Conservation (phyloP, 2,888 invertebrate species). For the Drosophila neonasuta region DNA sequence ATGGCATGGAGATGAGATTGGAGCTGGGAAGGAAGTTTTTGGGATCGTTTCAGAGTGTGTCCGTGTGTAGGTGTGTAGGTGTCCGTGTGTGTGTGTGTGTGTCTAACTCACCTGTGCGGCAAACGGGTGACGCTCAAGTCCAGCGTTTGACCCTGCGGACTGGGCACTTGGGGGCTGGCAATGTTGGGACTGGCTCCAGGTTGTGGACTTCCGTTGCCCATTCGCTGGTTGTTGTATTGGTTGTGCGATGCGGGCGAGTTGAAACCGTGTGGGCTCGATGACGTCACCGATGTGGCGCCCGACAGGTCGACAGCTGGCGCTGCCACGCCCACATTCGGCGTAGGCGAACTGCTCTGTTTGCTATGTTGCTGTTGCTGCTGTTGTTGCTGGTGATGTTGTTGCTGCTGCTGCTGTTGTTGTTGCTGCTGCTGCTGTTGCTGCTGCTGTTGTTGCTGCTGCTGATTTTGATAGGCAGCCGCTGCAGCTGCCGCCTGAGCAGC, state of each 20-base stretch:
- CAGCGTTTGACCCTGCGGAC: constrained; percentile 94
- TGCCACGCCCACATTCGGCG: constrained; percentile 83
- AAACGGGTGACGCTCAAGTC: constrained; percentile 94
- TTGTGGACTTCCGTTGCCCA: constrained; percentile 88
- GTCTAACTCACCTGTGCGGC: constrained; percentile 88
- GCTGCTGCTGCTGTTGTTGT: constrained; percentile 67
- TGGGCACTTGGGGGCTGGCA: constrained; percentile 94
- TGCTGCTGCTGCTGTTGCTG: constrained; percentile 67
- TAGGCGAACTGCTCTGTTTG: constrained; percentile 84
- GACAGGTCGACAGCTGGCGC: constrained; percentile 92
- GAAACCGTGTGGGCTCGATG: constrained; percentile 90
- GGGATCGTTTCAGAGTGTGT: background rate
- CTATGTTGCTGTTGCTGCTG: constrained; percentile 83
- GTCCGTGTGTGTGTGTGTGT: background rate
- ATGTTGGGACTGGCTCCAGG: constrained; percentile 93
- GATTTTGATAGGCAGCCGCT: constrained; percentile 80
- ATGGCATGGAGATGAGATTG: background rate
- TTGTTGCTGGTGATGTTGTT: constrained; percentile 79
- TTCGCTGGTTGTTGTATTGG: constrained; percentile 82
- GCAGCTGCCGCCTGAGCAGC: constrained; percentile 82
- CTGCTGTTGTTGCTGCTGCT: constrained; percentile 74
- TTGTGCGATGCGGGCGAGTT: constrained; percentile 81
- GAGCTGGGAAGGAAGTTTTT: background rate
- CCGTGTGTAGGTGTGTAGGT: background rate
- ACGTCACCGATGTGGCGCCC: constrained; percentile 90